phyloP scores from a whole-genome alignment of 2,113 vertebrate genomes.

The Cyphomyrus discorhynchus region DNA sequence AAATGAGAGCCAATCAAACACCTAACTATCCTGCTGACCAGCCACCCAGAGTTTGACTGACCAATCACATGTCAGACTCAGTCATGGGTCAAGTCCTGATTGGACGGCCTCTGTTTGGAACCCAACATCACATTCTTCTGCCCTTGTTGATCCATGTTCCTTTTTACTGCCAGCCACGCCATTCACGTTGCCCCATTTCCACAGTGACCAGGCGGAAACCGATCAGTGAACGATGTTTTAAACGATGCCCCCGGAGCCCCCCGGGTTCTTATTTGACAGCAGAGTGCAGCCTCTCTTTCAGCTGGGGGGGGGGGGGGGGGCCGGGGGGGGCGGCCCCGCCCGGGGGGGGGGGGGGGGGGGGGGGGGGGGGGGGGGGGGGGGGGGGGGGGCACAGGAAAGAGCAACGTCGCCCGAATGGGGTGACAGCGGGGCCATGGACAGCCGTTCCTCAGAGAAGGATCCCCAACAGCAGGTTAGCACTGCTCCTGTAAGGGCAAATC shows the following conservation, averaged over 20 bases:
- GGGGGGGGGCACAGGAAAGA: not conserved
- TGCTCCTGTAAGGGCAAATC: not conserved
- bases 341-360: too few species aligned
- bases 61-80: not conserved
- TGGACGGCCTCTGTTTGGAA: not conserved
- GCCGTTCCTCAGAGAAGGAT: not conserved
- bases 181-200: not conserved
- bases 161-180: not conserved
- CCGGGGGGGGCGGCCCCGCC: too few species aligned
- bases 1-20: not conserved
- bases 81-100: not conserved
- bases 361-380: not conserved
- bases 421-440: not conserved
- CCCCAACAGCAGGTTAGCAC: not conserved
- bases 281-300: too few species aligned
- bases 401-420: not conserved
- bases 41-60: not conserved
- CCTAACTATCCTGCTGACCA: not conserved
- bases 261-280: conserved; percentile 56
- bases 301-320: too few species aligned
- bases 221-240: conserved; percentile 60
- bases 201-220: conserved; percentile 45
- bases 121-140: not conserved
- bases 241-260: conserved; percentile 54
- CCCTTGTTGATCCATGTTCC: not conserved